phyloP scores from a whole-genome alignment of 2,797 vertebrate genomes.

The Gymnodraco acuticeps region DNA sequence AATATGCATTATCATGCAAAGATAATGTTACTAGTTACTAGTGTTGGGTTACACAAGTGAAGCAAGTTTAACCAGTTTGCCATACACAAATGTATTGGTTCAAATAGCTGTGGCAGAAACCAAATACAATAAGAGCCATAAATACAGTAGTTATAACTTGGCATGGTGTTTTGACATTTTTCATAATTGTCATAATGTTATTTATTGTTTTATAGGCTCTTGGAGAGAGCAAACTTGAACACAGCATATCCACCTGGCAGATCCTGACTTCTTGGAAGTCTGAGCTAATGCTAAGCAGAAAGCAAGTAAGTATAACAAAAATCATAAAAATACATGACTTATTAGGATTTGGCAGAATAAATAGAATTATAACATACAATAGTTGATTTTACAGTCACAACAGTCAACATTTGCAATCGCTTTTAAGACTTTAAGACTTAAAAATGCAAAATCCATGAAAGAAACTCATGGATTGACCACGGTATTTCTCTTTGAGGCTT shows the following conservation, averaged over 20 bases:
- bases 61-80: background rate
- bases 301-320: constrained; percentile 72
- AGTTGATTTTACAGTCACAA: background rate
- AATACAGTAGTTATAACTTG: too few species aligned
- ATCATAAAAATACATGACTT: background rate
- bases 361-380: background rate
- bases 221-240: constrained; percentile 73
- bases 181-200: too few species aligned
- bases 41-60: background rate
- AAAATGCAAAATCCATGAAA: background rate
- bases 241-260: constrained; percentile 82
- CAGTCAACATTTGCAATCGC: background rate
- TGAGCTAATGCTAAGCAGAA: constrained; percentile 77
- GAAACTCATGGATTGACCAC: constrained; percentile 28
- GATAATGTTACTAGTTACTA: background rate
- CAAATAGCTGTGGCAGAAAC: background rate
- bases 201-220: constrained; percentile 66
- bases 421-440: background rate
- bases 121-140: too few species aligned
- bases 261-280: constrained; percentile 86
- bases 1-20: background rate
- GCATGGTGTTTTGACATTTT: too few species aligned
- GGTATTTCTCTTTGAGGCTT: constrained; percentile 16
- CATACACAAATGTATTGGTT: background rate
- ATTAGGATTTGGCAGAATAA: background rate